Evolutionary conservation across 2,888 invertebrate species (phyloP), one percentile per base, ranked within the genome.

Genomic region (Criorhina ranunculi): DNA sequence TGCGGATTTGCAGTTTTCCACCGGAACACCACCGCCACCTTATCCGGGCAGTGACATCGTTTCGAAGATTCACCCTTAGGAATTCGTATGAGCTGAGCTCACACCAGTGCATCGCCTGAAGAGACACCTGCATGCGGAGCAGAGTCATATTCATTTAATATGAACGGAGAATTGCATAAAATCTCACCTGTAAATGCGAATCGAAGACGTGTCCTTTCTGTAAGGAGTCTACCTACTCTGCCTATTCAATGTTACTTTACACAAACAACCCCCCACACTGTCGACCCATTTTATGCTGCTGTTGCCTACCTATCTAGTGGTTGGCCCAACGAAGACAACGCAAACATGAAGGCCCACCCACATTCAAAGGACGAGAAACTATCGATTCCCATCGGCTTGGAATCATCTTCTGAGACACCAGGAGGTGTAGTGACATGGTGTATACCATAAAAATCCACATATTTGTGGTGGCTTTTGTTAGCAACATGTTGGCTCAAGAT

Each of bases 1-100:
- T 91, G 91, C 91, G 91, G 91, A 91, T 91, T 91, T 91, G 89
- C 89, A 90, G 64, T 57, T 57, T 64, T 46, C 59, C 49, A 70
- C 57, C 46, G 40, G 15, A 64, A 29, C 15, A 17, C 12, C 33
- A 35, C 33, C 11, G 37, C 44, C 73, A 59, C 69, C 62, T 83
- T 75, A 79, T 83, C 83, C 83, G 83, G 83, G 57, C 83, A 83
- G 73, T 83, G 83, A 83, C 80, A 85, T 51, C 75, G 31, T 72
- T 80, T 44, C 37, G 72, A 60, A 67, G 44, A 42, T 53, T 73
- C 73, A 46, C 46, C 55, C 44, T 8, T 29, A 33, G 35, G 15
- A 66, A n/a, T n/a, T 29, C 40, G 59, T 64, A 15, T 29, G 35
- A 12, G 31, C 17, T 33, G 51, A 40, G 8, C 24, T 24, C 24